These are phyloP conservation scores for Sceliomorpha sp. DNA, from an alignment of 2,888 invertebrate genomes.

Conservation along the genomic window DNA sequence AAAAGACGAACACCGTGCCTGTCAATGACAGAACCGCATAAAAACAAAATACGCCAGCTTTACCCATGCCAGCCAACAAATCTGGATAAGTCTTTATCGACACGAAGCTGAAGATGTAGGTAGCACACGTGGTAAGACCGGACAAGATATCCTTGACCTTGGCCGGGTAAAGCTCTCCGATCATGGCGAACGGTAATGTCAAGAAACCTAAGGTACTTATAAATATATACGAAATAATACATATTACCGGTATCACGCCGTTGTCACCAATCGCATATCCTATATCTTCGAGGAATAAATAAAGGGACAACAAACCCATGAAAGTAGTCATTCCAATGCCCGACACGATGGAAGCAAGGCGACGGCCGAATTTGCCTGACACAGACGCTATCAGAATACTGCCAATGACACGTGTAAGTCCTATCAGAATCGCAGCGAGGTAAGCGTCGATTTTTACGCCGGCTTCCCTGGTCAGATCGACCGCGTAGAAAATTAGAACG, in stretches of 20 bases:
- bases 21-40: conserved; percentile 80
- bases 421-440: conserved; percentile 81
- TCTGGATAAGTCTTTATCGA: conserved; percentile 82
- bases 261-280: conserved; percentile 64
- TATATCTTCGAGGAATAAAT: conserved; percentile 72
- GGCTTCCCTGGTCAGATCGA: conserved; percentile 81
- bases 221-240: conserved; percentile 81
- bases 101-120: conserved; percentile 82
- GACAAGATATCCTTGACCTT: conserved; percentile 82
- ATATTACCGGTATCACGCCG: conserved; percentile 77
- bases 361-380: conserved; percentile 83
- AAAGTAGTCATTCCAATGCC: conserved; percentile 82
- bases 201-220: conserved; percentile 82
- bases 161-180: conserved; percentile 82
- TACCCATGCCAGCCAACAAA: conserved; percentile 77
- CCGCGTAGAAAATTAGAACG: conserved; percentile 83
- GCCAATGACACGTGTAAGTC: conserved; percentile 80
- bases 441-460: conserved; percentile 81
- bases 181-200: conserved; percentile 83
- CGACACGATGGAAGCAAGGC: conserved; percentile 83
- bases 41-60: conserved; percentile 81
- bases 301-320: conserved; percentile 81
- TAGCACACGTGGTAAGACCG: conserved; percentile 80
- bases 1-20: conserved; percentile 81
- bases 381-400: conserved; percentile 79